Evolutionary conservation across 2,888 invertebrate species (phyloP), one percentile per base, ranked within the genome.

Genomic region (Eupithecia abbreviata): DNA sequence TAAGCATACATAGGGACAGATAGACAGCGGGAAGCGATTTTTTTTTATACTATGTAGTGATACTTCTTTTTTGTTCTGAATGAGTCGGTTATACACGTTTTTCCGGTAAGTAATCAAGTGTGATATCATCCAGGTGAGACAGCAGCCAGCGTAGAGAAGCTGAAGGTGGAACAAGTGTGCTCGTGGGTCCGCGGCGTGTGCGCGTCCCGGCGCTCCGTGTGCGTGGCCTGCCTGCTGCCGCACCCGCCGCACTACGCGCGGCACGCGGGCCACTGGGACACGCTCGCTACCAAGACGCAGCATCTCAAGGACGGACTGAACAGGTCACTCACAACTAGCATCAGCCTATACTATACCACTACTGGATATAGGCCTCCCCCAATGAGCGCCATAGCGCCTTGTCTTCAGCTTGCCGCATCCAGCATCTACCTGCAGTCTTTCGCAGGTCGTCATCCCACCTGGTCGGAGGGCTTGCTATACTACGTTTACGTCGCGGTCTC

Each of bases 231-330:
- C 86, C 96, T 99, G 72, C 93, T 99, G 86, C 99, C 99, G 9
- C 98, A 99, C 95, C 99, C 99, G 75, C 98, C 98, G 13, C 99
- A 99, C 90, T 98, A 98, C 93, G 98, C 98, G 74, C 95, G 98
- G 83, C 98, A 99, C 80, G 99, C 99, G 43, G 99, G 99, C 6
- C 98, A 99, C 90, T 99, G 99, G 98, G 98, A 98, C 92, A 98
- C 97, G 71, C 93, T 98, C 79, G 98, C 98, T 65, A 97, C 98
- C 58, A 96, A 97, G 87, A 98, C 98, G 2, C 97, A 98, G 58
- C 99, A 99, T 88, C 96, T 99, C 41, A 98, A 98, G 91, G 99
- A 99, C 89, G 99, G 99, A 4, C 96, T 99, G 62, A 98, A 98
- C 90, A 96, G 94, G 93, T 92, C 42, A 47, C 6, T 18, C 51